These are phyloP conservation scores for Muntiacus reevesi DNA, from an alignment of 2,113 vertebrate genomes.

Conservation along the genomic window DNA sequence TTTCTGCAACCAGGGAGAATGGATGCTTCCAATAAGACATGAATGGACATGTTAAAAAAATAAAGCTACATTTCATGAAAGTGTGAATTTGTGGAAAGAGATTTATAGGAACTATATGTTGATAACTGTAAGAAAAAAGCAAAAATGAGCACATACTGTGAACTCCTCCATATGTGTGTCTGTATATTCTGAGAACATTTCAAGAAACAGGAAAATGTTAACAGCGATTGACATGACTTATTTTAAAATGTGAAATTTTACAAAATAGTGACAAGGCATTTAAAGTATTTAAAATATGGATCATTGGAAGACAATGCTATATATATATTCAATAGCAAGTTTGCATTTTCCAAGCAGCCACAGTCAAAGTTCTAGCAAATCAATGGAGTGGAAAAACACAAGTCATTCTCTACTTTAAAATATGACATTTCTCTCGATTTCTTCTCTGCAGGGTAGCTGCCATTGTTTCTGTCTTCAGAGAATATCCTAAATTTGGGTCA, in stretches of 20 bases:
- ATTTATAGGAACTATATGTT: neutral
- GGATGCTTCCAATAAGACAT: neutral
- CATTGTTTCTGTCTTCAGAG: constrained; percentile 53
- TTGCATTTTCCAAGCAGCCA: constrained; percentile 41
- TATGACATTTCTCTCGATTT: constrained; percentile 46
- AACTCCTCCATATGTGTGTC: neutral
- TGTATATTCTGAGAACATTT: neutral
- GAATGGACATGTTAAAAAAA: neutral
- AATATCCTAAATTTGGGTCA: constrained; percentile 49
- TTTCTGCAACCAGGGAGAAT: neutral
- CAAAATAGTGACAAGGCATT: neutral
- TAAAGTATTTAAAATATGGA: neutral
- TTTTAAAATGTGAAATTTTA: neutral
- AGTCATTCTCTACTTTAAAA: constrained; percentile 50
- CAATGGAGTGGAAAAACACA: constrained; percentile 12
- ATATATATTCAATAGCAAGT: neutral
- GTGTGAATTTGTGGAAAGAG: neutral
- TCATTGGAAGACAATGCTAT: neutral
- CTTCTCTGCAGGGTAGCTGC: neutral
- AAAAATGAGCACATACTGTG: neutral
- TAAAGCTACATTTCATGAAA: neutral
- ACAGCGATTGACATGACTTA: neutral
- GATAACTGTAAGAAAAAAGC: neutral
- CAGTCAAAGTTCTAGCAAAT: constrained; percentile 23
- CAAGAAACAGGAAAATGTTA: neutral